phyloP scores from a whole-genome alignment of 1,140 invertebrate genomes.

The Cherax quadricarinatus region DNA sequence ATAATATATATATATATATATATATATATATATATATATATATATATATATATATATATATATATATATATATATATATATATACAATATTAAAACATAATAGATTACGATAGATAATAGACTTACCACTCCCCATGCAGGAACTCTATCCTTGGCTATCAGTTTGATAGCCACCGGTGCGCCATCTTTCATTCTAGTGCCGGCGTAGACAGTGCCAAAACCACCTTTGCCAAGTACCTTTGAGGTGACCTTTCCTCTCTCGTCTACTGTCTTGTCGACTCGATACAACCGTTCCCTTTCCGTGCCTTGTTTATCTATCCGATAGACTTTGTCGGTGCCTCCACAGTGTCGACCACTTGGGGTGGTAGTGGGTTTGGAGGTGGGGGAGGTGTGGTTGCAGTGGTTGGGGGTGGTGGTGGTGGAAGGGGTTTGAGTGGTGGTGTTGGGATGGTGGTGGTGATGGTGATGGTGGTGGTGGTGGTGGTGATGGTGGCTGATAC shows the following conservation, averaged over 20 bases:
- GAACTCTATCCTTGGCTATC: conserved; percentile 81
- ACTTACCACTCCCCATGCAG: conserved; percentile 81
- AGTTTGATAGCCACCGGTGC: conserved; percentile 82
- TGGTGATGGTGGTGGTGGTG: conserved; percentile 10
- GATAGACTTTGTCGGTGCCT: not conserved
- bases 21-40: too few species aligned
- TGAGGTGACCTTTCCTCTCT: conserved; percentile 75
- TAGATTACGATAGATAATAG: not conserved
- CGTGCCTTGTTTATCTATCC: not conserved
- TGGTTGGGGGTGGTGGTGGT: not conserved
- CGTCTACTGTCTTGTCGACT: conserved; percentile 62
- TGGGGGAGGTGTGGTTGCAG: conserved; percentile 3
- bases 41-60: too few species aligned
- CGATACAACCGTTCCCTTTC: conserved; percentile 39
- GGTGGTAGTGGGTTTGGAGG: not conserved
- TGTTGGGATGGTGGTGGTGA: not conserved
- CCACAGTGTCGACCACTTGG: conserved; percentile 3
- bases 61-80: too few species aligned
- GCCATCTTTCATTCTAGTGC: conserved; percentile 77
- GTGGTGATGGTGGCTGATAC: not conserved
- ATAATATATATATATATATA: too few species aligned
- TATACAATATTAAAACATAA: too few species aligned
- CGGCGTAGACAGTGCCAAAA: conserved; percentile 81
- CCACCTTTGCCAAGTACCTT: conserved; percentile 79
- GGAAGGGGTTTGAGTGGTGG: not conserved